Evolutionary conservation across 2,888 invertebrate genomes (phyloP).

Genomic region (Cantharis rufa): DNA sequence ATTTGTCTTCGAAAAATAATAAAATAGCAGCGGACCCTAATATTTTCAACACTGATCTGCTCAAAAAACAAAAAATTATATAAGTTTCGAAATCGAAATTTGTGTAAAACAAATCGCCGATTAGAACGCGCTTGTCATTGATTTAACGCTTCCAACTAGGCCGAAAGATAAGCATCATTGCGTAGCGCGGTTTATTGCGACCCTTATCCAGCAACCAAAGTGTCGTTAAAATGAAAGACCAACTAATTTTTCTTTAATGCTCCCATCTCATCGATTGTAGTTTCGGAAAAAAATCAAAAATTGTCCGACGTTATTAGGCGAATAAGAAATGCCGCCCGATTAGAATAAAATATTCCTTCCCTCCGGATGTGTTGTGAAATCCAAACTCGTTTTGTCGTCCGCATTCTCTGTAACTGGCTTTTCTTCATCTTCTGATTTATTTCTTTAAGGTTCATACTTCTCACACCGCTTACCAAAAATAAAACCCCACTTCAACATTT

Average conservation of each 20-base stretch:
- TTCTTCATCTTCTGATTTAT: constrained; percentile 34
- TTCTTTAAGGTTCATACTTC: constrained; percentile 18
- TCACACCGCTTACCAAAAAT: constrained; percentile 12
- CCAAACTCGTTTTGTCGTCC: constrained; percentile 32
- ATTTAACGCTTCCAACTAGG: not conserved
- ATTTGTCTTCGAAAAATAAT: not conserved
- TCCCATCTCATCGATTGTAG: not conserved
- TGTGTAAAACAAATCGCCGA: not conserved
- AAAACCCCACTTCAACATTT: constrained; percentile 8
- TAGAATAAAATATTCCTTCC: constrained; percentile 36
- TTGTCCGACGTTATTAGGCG: not conserved
- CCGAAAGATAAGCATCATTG: not conserved
- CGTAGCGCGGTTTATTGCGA: not conserved
- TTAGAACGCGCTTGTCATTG: not conserved
- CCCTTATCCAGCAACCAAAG: not conserved
- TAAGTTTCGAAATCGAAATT: not conserved
- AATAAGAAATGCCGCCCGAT: constrained; percentile 21
- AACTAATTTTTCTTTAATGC: not conserved
- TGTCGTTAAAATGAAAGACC: not conserved
- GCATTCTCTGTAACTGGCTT: constrained; percentile 28
- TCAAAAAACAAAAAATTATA: not conserved
- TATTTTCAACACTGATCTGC: not conserved
- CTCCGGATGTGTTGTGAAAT: constrained; percentile 31
- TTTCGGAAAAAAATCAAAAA: not conserved
- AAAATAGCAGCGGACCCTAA: not conserved